Base-by-base conservation (phyloP, 2,113 vertebrate genomes). In the Bungarus multicinctus region DNA sequence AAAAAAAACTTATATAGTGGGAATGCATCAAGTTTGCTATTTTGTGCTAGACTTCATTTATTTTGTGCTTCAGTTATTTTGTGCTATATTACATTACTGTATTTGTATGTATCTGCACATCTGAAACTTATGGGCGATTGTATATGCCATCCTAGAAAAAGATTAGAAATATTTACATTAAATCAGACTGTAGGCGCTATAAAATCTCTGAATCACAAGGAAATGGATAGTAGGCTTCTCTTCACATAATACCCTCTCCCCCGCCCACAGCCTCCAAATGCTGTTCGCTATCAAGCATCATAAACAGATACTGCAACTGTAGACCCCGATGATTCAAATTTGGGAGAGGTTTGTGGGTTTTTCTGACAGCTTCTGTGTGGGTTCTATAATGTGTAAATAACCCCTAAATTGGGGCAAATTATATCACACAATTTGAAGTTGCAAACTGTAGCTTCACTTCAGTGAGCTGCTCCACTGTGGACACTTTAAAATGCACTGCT, bases 401-500 rank as follows among this genome's bases (percentile, higher is more conserved):
- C 30, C 22, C n/a, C 30, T 90, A 86, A 64, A 86, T 34, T 47
- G 25, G 58, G 30, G 81, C 47, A 60, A 94, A 89, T 52, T 55
- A 2, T 43, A 8, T 45, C 0, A 0, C 34, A 25, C 86, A 91
- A 90, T 20, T 53, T 23, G 20, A 12, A 18, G 22, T 43, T 47
- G 89, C 55, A 91, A 87, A 93, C 53, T 60, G 54, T 57, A 43
- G 34, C 34, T 81, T 81, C 22, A 93, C 45, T 87, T 11, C 54
- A 53, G 10, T 22, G 85, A 90, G 34, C 91, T 88, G 90, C 57
- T 91, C 18, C 0, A 57, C 87, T 89, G 81, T 11, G 0, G 81
- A 55, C 85, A 11, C 34, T 92, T 69, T 5, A 88, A 93, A 89
- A 93, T 47, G 92, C 4, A 86, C 91, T 69, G 91, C 93, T 96